Conservation (phyloP, 2,888 invertebrate genomes). For the Cephus sareptanus region DNA sequence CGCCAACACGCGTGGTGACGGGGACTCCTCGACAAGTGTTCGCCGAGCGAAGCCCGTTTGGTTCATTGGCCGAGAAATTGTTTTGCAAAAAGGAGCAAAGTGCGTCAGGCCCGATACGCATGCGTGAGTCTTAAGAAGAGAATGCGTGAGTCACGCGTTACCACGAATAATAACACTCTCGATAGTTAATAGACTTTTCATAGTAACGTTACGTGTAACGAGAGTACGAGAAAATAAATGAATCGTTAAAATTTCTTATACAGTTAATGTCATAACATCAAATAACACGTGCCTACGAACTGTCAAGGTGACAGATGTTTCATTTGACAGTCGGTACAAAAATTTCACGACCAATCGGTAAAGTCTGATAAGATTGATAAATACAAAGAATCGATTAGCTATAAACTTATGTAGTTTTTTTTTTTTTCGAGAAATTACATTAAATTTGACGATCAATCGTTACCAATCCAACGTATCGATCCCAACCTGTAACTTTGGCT, state of each 20-base stretch:
- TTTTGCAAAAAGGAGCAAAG: conserved; percentile 23
- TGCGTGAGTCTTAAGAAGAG: conserved; percentile 26
- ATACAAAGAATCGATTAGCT: not conserved
- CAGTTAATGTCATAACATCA: too few species aligned
- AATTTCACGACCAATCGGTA: not conserved
- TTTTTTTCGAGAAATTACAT: not conserved
- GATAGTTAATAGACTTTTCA: not conserved
- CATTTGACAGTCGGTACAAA: not conserved
- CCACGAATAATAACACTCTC: not conserved
- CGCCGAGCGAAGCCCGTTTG: not conserved
- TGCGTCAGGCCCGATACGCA: conserved; percentile 25
- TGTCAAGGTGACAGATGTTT: not conserved
- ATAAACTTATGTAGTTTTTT: not conserved
- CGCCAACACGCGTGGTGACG: not conserved
- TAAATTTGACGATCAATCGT: not conserved
- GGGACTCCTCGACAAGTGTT: not conserved
- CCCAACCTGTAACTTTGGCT: not conserved
- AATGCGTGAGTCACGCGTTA: not conserved
- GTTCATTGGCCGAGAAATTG: conserved; percentile 32
- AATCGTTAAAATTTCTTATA: too few species aligned
- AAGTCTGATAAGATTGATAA: not conserved
- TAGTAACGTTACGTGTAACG: not conserved
- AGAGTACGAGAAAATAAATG: not conserved
- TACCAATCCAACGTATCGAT: not conserved
- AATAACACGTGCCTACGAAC: not conserved